Conservation (phyloP, 2,888 invertebrate species). For the Saturnia pavonia region DNA sequence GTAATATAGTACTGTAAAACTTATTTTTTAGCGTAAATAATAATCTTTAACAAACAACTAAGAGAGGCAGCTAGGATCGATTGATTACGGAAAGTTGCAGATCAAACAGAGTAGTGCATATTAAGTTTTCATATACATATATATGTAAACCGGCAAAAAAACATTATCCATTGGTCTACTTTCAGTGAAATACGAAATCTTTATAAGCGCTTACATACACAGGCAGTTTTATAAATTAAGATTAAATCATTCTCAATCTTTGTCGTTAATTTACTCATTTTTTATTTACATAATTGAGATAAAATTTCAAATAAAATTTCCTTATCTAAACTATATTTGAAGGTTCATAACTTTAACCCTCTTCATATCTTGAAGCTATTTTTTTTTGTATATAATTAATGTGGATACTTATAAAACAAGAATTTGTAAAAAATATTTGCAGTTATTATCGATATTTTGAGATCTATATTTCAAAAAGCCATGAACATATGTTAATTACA, state of each 20-base stretch:
- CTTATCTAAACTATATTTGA: not conserved
- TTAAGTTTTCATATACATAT: no score
- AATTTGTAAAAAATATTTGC: not conserved
- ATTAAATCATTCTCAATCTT: not conserved
- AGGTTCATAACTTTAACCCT: not conserved
- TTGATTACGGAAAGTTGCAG: no score
- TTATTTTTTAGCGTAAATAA: no score
- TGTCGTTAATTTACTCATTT: not conserved
- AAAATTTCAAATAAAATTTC: not conserved
- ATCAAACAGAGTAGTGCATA: no score
- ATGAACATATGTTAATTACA: not conserved
- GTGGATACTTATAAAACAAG: no score
- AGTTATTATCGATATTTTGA: not conserved
- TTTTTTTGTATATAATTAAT: not conserved
- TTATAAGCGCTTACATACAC: no score
- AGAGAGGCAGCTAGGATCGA: no score
- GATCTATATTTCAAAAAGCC: not conserved
- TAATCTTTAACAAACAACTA: no score
- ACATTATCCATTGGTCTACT: no score
- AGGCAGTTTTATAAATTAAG: no score
- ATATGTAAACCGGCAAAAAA: not conserved
- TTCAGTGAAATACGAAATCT: no score
- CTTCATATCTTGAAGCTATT: not conserved
- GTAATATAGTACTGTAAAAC: no score
- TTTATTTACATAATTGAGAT: not conserved